Evolutionary conservation across 2,113 vertebrate genomes (phyloP).

Genomic region (Triplophysa dalaica): DNA sequence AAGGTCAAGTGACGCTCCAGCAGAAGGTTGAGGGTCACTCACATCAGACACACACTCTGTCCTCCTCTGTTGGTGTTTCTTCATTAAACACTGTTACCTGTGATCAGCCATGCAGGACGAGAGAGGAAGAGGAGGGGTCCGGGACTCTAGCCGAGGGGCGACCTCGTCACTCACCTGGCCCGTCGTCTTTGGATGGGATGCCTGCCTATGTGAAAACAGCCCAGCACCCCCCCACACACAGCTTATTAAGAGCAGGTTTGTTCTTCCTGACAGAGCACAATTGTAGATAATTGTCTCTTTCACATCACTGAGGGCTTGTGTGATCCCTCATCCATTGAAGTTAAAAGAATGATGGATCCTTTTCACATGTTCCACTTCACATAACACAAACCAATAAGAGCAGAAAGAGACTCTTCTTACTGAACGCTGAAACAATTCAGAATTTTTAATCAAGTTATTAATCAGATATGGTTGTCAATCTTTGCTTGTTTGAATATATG

Average conservation of each 20-base stretch:
- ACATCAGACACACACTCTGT: conserved; percentile 34
- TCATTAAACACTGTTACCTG: conserved; percentile 55
- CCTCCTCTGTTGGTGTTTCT: conserved; percentile 42
- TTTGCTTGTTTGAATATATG: too few relatives aligned
- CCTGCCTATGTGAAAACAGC: conserved; percentile 42
- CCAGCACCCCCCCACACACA: conserved; percentile 57
- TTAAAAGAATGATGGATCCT: conserved; percentile 63
- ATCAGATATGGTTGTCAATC: not conserved
- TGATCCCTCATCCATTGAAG: conserved; percentile 77
- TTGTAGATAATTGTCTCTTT: conserved; percentile 81
- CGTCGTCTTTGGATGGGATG: conserved; percentile 56
- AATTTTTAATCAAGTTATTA: not conserved
- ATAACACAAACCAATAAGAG: conserved; percentile 45
- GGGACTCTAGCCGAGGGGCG: conserved; percentile 55
- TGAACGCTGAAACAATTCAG: not conserved
- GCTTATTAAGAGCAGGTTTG: conserved; percentile 72
- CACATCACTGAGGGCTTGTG: conserved; percentile 67
- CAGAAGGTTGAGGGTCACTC: conserved; percentile 8
- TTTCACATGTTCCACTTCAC: conserved; percentile 58
- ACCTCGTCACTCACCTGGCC: conserved; percentile 63
- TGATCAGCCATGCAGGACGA: conserved; percentile 62
- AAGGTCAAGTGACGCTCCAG: conserved; percentile 65
- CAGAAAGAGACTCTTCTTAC: not conserved
- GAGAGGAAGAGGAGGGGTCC: conserved; percentile 40
- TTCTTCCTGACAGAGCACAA: conserved; percentile 75